phyloP scores from a whole-genome alignment of 2,888 invertebrate species.

The Hydropsyche betteni region DNA sequence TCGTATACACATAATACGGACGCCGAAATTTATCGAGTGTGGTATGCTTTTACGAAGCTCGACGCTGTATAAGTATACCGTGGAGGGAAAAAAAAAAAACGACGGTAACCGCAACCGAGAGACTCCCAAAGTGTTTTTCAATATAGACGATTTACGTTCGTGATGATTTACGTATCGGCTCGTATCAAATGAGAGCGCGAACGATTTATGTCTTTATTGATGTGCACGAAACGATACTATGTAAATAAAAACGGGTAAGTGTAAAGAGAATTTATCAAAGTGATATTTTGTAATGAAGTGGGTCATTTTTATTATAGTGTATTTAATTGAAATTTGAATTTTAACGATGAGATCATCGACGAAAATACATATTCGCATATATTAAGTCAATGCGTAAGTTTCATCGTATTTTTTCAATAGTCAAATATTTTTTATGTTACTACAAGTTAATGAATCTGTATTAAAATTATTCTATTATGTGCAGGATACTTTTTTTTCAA shows the following conservation, averaged over 20 bases:
- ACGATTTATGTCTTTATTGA: conserved; percentile 21
- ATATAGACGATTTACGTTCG: background rate
- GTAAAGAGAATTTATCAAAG: too few species aligned
- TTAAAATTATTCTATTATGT: too few species aligned
- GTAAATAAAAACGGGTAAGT: background rate
- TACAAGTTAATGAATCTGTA: too few species aligned
- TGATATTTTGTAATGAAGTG: too few species aligned
- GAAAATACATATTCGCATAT: too few species aligned
- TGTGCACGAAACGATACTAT: background rate
- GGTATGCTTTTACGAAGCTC: background rate
- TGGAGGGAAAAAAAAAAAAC: conserved; percentile 2
- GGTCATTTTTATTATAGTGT: too few species aligned
- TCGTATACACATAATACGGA: conserved; percentile 15
- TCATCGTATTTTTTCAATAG: too few species aligned
- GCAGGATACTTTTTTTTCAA: too few species aligned
- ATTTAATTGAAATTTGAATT: too few species aligned
- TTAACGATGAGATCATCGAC: too few species aligned
- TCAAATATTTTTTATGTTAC: too few species aligned
- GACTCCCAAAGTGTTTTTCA: background rate
- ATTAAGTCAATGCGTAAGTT: too few species aligned
- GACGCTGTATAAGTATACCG: background rate
- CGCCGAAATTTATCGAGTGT: background rate
- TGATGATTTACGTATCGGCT: conserved; percentile 12
- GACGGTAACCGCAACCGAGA: background rate
- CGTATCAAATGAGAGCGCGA: background rate